phyloP scores from a whole-genome alignment of 2,113 vertebrate species.

The Indicator indicator region DNA sequence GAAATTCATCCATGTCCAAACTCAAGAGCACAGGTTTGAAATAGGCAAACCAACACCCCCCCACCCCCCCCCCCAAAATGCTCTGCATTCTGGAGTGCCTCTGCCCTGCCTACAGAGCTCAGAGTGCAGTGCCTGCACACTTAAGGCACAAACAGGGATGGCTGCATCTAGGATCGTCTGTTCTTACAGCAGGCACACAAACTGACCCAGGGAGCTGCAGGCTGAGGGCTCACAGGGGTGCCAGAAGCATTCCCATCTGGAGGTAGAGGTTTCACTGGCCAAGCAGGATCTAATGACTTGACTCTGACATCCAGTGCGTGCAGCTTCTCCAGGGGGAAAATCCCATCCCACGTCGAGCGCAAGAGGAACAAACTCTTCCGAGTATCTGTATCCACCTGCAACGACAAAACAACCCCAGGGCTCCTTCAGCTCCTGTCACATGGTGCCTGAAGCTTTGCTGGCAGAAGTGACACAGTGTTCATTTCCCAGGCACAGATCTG shows the following conservation, averaged over 20 bases:
- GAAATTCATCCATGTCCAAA: neutral
- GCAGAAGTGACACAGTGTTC: too few relatives aligned
- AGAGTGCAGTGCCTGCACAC: slow-evolving; percentile 1
- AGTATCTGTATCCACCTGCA: slow-evolving; percentile 99
- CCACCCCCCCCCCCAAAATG: too few relatives aligned
- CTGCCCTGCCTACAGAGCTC: slow-evolving; percentile 6
- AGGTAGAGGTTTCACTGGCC: slow-evolving; percentile 96
- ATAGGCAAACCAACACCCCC: neutral
- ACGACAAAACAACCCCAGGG: slow-evolving; percentile 87
- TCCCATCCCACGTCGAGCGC: slow-evolving; percentile 97
- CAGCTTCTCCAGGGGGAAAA: slow-evolving; percentile 96
- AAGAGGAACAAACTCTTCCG: slow-evolving; percentile 99
- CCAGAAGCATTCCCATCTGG: slow-evolving; percentile 93
- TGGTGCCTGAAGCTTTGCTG: too few relatives aligned
- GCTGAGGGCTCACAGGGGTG: slow-evolving; percentile 98
- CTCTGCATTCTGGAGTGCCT: neutral
- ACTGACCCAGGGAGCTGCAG: slow-evolving; percentile 96
- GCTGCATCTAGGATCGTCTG: too few relatives aligned
- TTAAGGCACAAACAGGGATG: slow-evolving; percentile 11
- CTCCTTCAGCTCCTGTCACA: slow-evolving; percentile 74
- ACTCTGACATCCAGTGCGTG: slow-evolving; percentile 95
- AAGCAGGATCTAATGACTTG: slow-evolving; percentile 95
- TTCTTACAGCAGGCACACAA: slow-evolving; percentile 34
- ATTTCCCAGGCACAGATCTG: too few relatives aligned
- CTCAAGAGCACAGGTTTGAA: neutral